phyloP scores from a whole-genome alignment of 2,888 invertebrate species.

The Cosmia trapezina region DNA sequence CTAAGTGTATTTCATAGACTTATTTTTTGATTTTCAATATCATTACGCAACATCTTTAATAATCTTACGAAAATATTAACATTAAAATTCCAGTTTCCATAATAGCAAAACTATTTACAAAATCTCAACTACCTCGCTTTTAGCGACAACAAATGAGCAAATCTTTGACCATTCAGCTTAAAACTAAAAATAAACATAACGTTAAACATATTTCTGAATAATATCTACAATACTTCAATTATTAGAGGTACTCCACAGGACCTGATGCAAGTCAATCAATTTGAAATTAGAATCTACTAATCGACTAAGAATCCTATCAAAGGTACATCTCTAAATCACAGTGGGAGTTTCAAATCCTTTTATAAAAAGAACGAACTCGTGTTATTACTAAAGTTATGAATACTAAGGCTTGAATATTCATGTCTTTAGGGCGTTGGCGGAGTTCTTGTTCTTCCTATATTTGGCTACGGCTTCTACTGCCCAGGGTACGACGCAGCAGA shows the following conservation, averaged over 20 bases:
- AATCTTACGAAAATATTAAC: neutral
- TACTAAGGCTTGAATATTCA: slow-evolving; percentile 24
- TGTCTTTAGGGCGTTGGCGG: slow-evolving; percentile 40
- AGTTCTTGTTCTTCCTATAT: slow-evolving; percentile 66
- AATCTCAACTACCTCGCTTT: slow-evolving; percentile 8
- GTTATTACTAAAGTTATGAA: neutral
- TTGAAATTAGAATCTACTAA: slow-evolving; percentile 22
- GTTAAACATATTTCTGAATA: neutral
- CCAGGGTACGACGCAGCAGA: slow-evolving; percentile 92
- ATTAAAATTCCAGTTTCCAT: neutral
- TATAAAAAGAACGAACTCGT: slow-evolving; percentile 47
- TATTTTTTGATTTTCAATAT: slow-evolving; percentile 21
- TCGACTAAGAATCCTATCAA: slow-evolving; percentile 8
- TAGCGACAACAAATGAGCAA: slow-evolving; percentile 15
- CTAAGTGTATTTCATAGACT: neutral
- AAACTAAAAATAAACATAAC: neutral
- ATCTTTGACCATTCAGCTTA: neutral
- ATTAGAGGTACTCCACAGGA: slow-evolving; percentile 2
- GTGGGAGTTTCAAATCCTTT: slow-evolving; percentile 47
- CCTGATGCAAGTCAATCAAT: slow-evolving; percentile 22
- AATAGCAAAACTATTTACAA: slow-evolving; percentile 19
- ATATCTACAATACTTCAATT: slow-evolving; percentile 25
- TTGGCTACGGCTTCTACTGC: slow-evolving; percentile 86
- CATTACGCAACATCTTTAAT: neutral
- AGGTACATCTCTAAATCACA: slow-evolving; percentile 27